These are phyloP conservation scores for Panopea generosa DNA, from an alignment of 2,888 invertebrate species.

Conservation along the genomic window DNA sequence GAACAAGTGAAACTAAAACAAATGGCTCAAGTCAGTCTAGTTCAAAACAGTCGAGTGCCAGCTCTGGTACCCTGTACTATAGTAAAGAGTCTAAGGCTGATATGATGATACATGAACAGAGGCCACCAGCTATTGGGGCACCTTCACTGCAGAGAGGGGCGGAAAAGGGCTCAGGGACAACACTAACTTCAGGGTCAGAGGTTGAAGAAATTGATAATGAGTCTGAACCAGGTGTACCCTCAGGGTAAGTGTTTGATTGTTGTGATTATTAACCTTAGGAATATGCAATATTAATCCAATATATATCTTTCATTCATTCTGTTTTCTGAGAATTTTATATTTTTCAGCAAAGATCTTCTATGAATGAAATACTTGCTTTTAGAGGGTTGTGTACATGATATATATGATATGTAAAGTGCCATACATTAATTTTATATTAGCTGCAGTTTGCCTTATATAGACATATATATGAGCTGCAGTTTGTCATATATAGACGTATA, in stretches of 20 bases:
- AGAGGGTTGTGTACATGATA: too few species aligned
- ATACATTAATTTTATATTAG: too few species aligned
- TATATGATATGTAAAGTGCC: too few species aligned
- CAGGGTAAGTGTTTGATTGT: constrained; percentile 60
- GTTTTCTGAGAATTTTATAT: too few species aligned
- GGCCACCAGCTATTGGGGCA: constrained; percentile 76
- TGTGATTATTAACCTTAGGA: too few species aligned
- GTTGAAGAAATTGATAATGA: constrained; percentile 67
- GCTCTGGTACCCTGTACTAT: constrained; percentile 70
- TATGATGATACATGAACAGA: constrained; percentile 69
- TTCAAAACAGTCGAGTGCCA: constrained; percentile 42
- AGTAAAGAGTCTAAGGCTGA: constrained; percentile 73
- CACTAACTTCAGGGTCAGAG: constrained; percentile 44
- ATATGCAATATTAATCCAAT: too few species aligned
- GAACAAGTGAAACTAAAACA: constrained; percentile 18
- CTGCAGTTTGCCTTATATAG: too few species aligned
- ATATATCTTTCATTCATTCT: too few species aligned
- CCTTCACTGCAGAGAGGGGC: constrained; percentile 53
- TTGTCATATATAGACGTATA: too few species aligned
- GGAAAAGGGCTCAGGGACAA: constrained; percentile 54
- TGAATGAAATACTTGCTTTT: too few species aligned
- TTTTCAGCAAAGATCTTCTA: too few species aligned
- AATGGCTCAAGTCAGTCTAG: constrained; percentile 16
- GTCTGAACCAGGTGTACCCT: constrained; percentile 61
- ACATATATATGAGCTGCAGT: too few species aligned